Conservation (phyloP, 2,797 vertebrate species). For the Poecilia picta region DNA sequence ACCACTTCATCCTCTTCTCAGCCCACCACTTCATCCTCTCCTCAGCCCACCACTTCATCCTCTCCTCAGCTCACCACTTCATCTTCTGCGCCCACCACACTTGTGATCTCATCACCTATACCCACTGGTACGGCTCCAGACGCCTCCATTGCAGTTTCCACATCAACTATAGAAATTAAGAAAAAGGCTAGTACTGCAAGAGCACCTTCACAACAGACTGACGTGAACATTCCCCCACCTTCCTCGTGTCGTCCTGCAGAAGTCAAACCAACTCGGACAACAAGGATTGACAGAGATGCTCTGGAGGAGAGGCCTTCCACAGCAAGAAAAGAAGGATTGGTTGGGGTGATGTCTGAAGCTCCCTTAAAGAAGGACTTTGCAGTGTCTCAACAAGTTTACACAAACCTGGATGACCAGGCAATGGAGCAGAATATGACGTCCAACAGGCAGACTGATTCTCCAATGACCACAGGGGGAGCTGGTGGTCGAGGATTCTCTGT, state of each 20-base stretch:
- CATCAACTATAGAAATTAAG: constrained; percentile 64
- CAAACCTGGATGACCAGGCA: constrained; percentile 85
- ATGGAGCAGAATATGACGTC: constrained; percentile 78
- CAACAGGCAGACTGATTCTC: constrained; percentile 89
- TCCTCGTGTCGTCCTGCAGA: constrained; percentile 57
- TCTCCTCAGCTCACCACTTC: constrained; percentile 45
- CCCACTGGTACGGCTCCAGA: constrained; percentile 39
- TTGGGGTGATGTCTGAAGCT: constrained; percentile 55
- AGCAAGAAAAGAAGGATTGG: constrained; percentile 46
- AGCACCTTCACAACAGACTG: constrained; percentile 50
- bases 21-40: constrained; percentile 41
- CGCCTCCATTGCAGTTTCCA: constrained; percentile 30
- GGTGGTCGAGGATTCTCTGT: constrained; percentile 93
- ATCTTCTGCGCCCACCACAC: constrained; percentile 40
- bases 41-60: constrained; percentile 48
- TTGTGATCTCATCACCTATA: constrained; percentile 35
- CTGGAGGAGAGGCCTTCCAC: constrained; percentile 56
- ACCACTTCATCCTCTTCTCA: constrained; percentile 40
- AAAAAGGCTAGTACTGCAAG: constrained; percentile 58
- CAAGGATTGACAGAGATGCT: constrained; percentile 50
- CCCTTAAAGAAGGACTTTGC: constrained; percentile 78
- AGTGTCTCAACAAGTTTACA: constrained; percentile 83
- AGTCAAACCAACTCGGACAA: constrained; percentile 54
- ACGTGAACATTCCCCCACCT: constrained; percentile 37
- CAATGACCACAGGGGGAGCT: constrained; percentile 86